Base-by-base conservation (phyloP, 2,113 vertebrate species). In the Sakesphorus luctuosus region DNA sequence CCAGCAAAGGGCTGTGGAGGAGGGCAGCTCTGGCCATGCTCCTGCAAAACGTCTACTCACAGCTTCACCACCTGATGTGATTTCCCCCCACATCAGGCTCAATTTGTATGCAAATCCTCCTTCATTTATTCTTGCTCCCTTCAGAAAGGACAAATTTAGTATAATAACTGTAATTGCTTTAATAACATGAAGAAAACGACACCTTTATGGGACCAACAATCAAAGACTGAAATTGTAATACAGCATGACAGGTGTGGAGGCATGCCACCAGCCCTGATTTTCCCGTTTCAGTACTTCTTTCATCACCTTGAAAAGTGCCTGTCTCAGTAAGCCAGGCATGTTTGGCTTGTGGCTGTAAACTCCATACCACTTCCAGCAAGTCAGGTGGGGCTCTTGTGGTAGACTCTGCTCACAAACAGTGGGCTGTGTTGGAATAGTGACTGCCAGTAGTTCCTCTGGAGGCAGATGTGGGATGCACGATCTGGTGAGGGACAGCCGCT, bases 121-220 rank as follows among this genome's bases (percentile, higher is more conserved):
- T 72, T 96, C 90, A 95, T 96, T 95, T 96, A 93, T 94, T 95
- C 96, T 96, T 96, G 91, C 90, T 95, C 72, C 89, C 95, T 94
- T 96, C 38, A 92, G 91, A 96, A 96, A 96, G 96, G 94, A 96
- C 93, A 94, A 96, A 96, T 97, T 96, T 88, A 95, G 95, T 93
- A 90, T 96, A 97, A 96, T 95, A 97, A 95, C 92, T 80, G 84
- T 93, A 97, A 96, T 96, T 96, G 93, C 95, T 94, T 94, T 97
- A 97, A 96, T 93, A 94, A 96, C 90, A 92, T 76, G 89, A 91
- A 93, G 94, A 95, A 96, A 91, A 15, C 3, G 66, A 73, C 93
- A 97, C 89, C 93, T 96, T 95, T 96, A 97, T 84, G 95, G 93
- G 95, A 92, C 94, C 95, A 95, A 94, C 88, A 96, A 75, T 95